Evolutionary conservation across 2,113 vertebrate species (phyloP), one percentile per base, ranked within the genome.

Genomic region (Brachyhypopomus gauderio): DNA sequence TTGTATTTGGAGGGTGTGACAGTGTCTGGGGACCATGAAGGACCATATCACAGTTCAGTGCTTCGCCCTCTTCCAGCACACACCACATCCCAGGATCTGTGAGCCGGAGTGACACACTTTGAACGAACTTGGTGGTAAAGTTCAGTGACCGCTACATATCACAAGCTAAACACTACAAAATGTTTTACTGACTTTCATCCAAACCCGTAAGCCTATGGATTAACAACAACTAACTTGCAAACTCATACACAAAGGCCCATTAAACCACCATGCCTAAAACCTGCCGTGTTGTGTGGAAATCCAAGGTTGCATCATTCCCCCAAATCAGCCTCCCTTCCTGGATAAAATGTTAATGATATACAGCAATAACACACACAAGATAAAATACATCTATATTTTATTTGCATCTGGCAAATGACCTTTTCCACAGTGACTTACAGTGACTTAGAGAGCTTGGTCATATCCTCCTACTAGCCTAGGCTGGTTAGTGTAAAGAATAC

Each of bases 311-410:
- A 25, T 36, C 64, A 59, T 78, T 36, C 34, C 22, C 41, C 67
- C 38, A 16, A n/a, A 1, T 34, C 16, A 19, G 63, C 63, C 1
- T n/a, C 25, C 3, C 14, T 38, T 67, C 19, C 34, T 38, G 64
- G 34, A 4, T 14, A 67, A 11, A 59, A 16, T 25, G 66, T 71
- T 79, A 71, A 59, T 59, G n/a, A 79, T 78, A 58, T 56, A 78
- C 77, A 25, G 25, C 34, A 58, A 78, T n/a, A 48, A 17, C 23
- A 27, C 3, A 41, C 41, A 41, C 41, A 41, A 41, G 41, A 52
- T 14, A 52, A 52, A 52, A 52, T 52, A 52, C 45, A 12, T 52
- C 9, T 41, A 8, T 9, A 41, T 41, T 52, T 52, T 11, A 52
- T 52, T 7, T 52, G 45, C 45, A 52, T 52, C 12, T 52, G 45